Percentiles rank a stretch among this genome's conserved stretches.
These are phyloP conservation scores for Achlya flavicornis DNA, from an alignment of 2,888 invertebrate species.

Conservation along the genomic window DNA sequence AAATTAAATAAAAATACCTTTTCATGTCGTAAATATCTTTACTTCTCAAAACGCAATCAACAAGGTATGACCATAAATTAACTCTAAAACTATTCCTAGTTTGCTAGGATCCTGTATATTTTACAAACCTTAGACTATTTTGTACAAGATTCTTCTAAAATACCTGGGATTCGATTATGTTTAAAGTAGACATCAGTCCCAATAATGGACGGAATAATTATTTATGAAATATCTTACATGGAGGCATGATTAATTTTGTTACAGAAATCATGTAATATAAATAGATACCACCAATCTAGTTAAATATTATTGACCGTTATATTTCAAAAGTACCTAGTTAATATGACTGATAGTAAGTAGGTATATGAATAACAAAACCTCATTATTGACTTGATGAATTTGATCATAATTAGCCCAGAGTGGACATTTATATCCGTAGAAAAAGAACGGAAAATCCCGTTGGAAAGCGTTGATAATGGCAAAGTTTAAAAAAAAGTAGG, in stretches of 20 bases:
- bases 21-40: slow-evolving; percentile 37
- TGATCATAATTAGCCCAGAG: too few species aligned
- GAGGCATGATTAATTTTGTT: background rate
- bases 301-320: too few species aligned
- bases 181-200: background rate
- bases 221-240: slow-evolving; percentile 2
- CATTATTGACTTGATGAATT: too few species aligned
- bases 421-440: background rate
- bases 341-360: too few species aligned
- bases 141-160: slow-evolving; percentile 39
- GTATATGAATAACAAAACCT: too few species aligned
- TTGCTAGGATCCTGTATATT: slow-evolving; percentile 34
- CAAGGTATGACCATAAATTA: slow-evolving; percentile 62
- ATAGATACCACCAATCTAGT: too few species aligned
- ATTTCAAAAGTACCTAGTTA: too few species aligned
- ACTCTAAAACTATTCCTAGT: slow-evolving; percentile 43
- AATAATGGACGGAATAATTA: slow-evolving; percentile 17
- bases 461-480: too few species aligned
- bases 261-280: background rate
- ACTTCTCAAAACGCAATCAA: slow-evolving; percentile 63
- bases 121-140: slow-evolving; percentile 37
- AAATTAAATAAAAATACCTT: slow-evolving; percentile 1
- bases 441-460: background rate
- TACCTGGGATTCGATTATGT: slow-evolving; percentile 20
- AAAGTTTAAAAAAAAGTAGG: too few species aligned